These are phyloP conservation scores for Dicyrtomina minuta DNA, from an alignment of 2,888 invertebrate genomes.

Conservation along the genomic window DNA sequence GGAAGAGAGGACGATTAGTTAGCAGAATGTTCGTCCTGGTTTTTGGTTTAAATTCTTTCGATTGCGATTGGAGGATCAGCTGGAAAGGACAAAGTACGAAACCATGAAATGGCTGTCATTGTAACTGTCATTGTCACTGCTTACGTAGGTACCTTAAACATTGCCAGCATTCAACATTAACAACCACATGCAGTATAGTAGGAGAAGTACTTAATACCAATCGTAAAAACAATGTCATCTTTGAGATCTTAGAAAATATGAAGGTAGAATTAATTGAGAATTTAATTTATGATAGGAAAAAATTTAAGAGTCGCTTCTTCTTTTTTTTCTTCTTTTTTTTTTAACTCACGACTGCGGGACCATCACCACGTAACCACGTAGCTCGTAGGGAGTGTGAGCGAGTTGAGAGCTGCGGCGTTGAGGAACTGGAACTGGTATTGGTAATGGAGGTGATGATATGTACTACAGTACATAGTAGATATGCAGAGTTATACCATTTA, in stretches of 20 bases:
- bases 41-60: too few species aligned
- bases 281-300: slow-evolving; percentile 40
- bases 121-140: slow-evolving; percentile 24
- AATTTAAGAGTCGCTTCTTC: slow-evolving; percentile 2
- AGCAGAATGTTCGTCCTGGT: too few species aligned
- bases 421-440: not conserved
- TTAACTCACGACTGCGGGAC: not conserved
- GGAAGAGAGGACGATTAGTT: too few species aligned
- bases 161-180: too few species aligned
- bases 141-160: too few species aligned
- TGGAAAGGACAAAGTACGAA: not conserved
- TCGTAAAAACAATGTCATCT: too few species aligned
- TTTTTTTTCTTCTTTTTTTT: slow-evolving; percentile 5
- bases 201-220: too few species aligned
- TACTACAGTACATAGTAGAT: too few species aligned
- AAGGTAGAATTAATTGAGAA: slow-evolving; percentile 43
- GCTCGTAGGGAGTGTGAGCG: not conserved
- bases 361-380: too few species aligned
- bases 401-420: not conserved
- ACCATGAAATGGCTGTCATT: slow-evolving; percentile 26
- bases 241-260: slow-evolving; percentile 27
- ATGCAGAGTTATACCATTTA: too few species aligned
- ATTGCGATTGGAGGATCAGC: too few species aligned
- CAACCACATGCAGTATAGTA: too few species aligned
- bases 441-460: not conserved